Percentiles rank a stretch among this genome's conserved stretches.
Conservation (phyloP, 2,113 vertebrate species). For the Upupa epops region DNA sequence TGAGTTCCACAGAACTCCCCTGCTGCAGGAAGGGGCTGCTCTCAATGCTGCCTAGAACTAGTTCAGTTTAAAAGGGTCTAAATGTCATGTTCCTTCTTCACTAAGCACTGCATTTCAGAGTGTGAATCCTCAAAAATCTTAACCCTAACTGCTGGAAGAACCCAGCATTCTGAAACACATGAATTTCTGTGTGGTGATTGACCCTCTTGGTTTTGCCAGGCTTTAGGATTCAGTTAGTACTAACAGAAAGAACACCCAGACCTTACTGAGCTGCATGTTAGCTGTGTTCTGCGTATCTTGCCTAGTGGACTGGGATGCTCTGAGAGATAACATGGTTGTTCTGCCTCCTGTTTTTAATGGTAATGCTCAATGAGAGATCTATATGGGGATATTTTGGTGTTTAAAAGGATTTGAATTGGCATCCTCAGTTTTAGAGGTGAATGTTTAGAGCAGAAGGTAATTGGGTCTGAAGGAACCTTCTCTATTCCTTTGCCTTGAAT, state of each 20-base stretch:
- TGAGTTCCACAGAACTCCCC: not conserved
- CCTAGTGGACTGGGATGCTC: not conserved
- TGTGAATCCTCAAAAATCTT: not conserved
- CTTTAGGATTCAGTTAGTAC: not conserved
- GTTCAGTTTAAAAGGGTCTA: not conserved
- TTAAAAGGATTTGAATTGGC: not conserved
- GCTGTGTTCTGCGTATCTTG: not conserved
- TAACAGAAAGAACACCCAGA: no score
- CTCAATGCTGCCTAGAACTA: not conserved
- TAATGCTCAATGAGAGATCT: not conserved
- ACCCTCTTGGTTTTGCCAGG: not conserved
- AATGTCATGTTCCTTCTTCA: not conserved
- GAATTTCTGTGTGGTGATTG: not conserved
- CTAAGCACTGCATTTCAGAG: not conserved
- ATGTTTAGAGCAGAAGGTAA: not conserved
- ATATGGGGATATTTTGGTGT: not conserved
- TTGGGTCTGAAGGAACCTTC: not conserved
- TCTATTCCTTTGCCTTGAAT: not conserved
- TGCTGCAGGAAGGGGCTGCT: not conserved
- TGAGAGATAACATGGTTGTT: not conserved
- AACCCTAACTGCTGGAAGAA: not conserved
- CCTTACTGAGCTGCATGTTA: not conserved
- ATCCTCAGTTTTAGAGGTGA: not conserved
- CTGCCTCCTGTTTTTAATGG: not conserved
- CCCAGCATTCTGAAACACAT: not conserved